Percentiles rank a stretch among this genome's conserved stretches.
phyloP scores from a whole-genome alignment of 1,140 invertebrate genomes.

The Cephus cinctus region DNA sequence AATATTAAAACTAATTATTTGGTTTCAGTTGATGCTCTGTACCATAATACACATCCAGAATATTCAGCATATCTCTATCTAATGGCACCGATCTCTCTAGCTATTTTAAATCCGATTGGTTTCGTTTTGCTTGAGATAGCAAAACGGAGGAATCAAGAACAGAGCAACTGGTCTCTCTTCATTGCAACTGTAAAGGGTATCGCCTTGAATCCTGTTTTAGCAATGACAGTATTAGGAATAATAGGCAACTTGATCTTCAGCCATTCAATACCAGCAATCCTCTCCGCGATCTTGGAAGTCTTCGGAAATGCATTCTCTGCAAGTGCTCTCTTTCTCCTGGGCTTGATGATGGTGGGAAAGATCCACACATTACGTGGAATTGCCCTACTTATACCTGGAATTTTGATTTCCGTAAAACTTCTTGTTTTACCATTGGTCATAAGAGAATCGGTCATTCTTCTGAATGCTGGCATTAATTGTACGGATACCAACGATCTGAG shows the following conservation, averaged over 20 bases:
- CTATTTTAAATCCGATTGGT: slow-evolving; percentile 90
- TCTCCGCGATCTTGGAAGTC: slow-evolving; percentile 75
- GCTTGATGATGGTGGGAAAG: slow-evolving; percentile 91
- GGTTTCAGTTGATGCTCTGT: slow-evolving; percentile 72
- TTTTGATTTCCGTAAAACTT: slow-evolving; percentile 88
- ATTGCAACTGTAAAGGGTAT: slow-evolving; percentile 66
- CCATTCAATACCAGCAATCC: slow-evolving; percentile 71
- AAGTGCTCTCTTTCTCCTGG: slow-evolving; percentile 86
- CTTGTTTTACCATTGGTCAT: slow-evolving; percentile 84
- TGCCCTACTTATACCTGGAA: slow-evolving; percentile 76
- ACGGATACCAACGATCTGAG: slow-evolving; percentile 78
- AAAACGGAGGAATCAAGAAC: slow-evolving; percentile 52
- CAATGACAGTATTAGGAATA: slow-evolving; percentile 92
- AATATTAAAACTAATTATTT: slow-evolving; percentile 14
- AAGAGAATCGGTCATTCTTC: slow-evolving; percentile 77
- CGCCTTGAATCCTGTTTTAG: slow-evolving; percentile 83
- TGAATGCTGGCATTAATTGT: slow-evolving; percentile 66
- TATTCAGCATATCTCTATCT: slow-evolving; percentile 91
- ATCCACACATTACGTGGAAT: slow-evolving; percentile 74
- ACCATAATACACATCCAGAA: slow-evolving; percentile 79
- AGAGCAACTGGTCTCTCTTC: slow-evolving; percentile 45
- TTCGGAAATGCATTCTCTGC: slow-evolving; percentile 89
- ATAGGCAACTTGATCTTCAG: slow-evolving; percentile 81
- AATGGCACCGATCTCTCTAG: slow-evolving; percentile 90
- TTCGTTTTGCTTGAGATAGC: slow-evolving; percentile 89